Percentiles rank a stretch among this genome's conserved stretches.
Evolutionary conservation across 2,797 vertebrate species (phyloP).

Genomic region (Lagodon rhomboides): DNA sequence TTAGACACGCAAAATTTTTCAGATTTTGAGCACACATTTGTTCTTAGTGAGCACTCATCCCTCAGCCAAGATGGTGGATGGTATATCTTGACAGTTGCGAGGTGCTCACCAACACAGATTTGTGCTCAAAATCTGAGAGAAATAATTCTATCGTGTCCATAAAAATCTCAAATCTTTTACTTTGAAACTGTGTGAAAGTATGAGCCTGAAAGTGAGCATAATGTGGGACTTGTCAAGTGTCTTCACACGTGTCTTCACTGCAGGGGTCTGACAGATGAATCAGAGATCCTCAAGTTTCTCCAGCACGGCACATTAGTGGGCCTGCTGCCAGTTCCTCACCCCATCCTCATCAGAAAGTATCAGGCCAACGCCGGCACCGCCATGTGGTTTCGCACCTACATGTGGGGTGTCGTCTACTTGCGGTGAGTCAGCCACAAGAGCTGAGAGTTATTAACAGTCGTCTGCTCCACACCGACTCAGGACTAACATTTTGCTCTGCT

Average conservation of each 20-base stretch:
- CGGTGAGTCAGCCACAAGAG: slow-evolving; percentile 86
- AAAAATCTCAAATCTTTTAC: too few relatives aligned
- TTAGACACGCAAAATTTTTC: too few relatives aligned
- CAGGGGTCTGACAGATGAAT: slow-evolving; percentile 97
- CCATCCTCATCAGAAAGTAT: slow-evolving; percentile 99
- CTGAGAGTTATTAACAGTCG: background rate
- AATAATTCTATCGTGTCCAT: too few relatives aligned
- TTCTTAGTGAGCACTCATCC: too few relatives aligned
- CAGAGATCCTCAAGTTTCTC: slow-evolving; percentile 97
- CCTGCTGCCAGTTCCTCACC: slow-evolving; percentile 96
- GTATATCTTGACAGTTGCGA: too few relatives aligned
- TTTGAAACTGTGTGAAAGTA: too few relatives aligned
- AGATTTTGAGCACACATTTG: too few relatives aligned
- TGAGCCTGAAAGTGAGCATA: too few relatives aligned
- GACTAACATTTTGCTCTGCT: slow-evolving; percentile 3
- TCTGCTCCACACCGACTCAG: background rate
- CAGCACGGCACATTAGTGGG: slow-evolving; percentile 98
- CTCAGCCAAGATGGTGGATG: too few relatives aligned
- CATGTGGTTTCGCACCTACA: slow-evolving; percentile 99
- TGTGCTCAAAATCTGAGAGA: too few relatives aligned
- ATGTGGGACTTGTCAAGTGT: background rate
- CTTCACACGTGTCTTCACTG: slow-evolving; percentile 10
- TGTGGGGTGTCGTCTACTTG: slow-evolving; percentile 99
- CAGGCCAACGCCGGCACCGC: slow-evolving; percentile 98
- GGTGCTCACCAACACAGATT: too few relatives aligned